Base-by-base conservation (phyloP, 1,140 invertebrate species). In the Drosophila bipectinata region DNA sequence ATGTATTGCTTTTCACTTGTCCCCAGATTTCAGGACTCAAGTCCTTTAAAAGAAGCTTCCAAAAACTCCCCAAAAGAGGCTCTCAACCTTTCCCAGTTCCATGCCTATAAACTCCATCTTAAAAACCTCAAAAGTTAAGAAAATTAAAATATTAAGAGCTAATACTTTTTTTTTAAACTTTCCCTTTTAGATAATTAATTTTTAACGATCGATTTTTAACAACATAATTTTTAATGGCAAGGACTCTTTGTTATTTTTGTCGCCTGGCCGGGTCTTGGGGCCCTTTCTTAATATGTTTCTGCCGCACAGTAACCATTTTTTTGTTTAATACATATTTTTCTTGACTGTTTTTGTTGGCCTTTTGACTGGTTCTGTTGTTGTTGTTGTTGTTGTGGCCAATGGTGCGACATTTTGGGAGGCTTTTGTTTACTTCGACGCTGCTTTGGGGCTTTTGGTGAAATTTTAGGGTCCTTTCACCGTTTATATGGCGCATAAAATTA, bases 401-500 rank as follows among this genome's bases (percentile, higher is more conserved):
- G 61, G 37, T 28, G 55, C 30, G 56, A 24, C 51, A 28, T 30
- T 56, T 30, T 56, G 45, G 44, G 9, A 74, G 55, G 51, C 62
- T 60, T 76, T 80, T 85, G 77, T 85, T 85, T 77, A 77, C 67
- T 77, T 68, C 18, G 76, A 68, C 60, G 6, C 37, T 37, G 66
- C 80, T 69, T 69, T 2, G 21, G 21, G 21, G 21, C 21, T 21
- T 34, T 34, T 34, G 32, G 32, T 77, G 67, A 85, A 67, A 85
- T 80, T 84, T 80, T 56, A 52, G 72, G 61, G 51, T 74, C 69
- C 59, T 66, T 59, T 66, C 78, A 68, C 59, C 77, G 80, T 68
- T 79, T 84, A 78, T 84, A 72, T 79, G 77, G 66, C 51, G 56
- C 64, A 83, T 76, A 72, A 85, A 80, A 84, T 84, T 79, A 80